Evolutionary conservation across 1,140 invertebrate species (phyloP).

Genomic region (Saccostrea glomerata): DNA sequence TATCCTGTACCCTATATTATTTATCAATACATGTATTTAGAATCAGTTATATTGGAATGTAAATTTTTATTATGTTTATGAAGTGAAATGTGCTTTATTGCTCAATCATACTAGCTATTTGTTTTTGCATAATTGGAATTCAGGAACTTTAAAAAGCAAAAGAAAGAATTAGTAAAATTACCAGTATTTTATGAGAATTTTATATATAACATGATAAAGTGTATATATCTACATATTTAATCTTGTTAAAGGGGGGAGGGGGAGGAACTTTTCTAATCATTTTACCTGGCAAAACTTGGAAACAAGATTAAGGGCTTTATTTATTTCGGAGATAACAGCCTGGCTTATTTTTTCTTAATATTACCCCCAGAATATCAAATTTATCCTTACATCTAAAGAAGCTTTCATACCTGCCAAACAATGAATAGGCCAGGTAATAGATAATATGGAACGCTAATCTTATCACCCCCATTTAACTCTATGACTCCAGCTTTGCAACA

Average conservation of each 20-base stretch:
- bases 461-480: slow-evolving; percentile 18
- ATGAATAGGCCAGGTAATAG: neutral
- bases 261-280: neutral
- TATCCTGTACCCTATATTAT: neutral
- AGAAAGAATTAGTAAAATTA: neutral
- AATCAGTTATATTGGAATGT: too few relatives aligned
- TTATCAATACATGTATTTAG: too few relatives aligned
- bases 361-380: neutral
- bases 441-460: slow-evolving; percentile 25
- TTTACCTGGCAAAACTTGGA: neutral
- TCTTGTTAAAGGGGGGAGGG: neutral
- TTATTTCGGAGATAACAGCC: slow-evolving; percentile 4
- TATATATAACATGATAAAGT: too few relatives aligned
- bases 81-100: too few relatives aligned
- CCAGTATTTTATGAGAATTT: neutral
- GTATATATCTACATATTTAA: neutral
- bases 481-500: neutral
- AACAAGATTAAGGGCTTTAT: neutral
- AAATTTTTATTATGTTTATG: too few relatives aligned
- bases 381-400: slow-evolving; percentile 29
- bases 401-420: neutral
- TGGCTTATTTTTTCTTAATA: slow-evolving; percentile 15
- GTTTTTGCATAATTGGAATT: too few relatives aligned
- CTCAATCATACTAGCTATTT: too few relatives aligned
- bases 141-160: too few relatives aligned